Conservation (phyloP, 2,888 invertebrate genomes). For the Dryocosmus kuriphilus region DNA sequence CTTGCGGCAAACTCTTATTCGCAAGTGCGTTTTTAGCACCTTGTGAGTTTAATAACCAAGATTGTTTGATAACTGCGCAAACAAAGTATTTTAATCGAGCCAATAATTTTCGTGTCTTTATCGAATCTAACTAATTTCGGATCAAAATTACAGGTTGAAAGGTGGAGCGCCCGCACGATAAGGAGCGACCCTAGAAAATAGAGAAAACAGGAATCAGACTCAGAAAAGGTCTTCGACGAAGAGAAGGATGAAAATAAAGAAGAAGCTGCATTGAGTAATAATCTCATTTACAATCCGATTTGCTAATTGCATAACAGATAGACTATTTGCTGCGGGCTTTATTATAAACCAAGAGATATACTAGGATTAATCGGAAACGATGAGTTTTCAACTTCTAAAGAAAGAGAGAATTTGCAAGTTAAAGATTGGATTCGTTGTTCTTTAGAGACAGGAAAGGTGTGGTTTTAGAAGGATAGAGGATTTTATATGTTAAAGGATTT, state of each 20-base stretch:
- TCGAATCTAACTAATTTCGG: conserved; percentile 6
- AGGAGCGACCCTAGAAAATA: conserved; percentile 92
- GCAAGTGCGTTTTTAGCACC: conserved; percentile 80
- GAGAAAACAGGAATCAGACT: conserved; percentile 90
- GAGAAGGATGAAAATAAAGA: conserved; percentile 93
- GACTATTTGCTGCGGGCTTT: background rate
- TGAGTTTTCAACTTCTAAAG: too few species aligned
- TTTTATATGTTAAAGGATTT: background rate
- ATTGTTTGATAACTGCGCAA: conserved; percentile 23
- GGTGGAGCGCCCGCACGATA: conserved; percentile 93
- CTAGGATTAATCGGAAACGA: background rate
- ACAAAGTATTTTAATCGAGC: conserved; percentile 24
- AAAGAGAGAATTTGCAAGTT: background rate
- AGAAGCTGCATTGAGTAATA: conserved; percentile 83
- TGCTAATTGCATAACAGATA: conserved; percentile 1
- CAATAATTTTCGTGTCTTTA: conserved; percentile 16
- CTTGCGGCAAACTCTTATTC: conserved; percentile 90
- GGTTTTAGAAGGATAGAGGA: background rate
- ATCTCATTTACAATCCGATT: conserved; percentile 25
- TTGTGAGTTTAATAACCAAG: conserved; percentile 25
- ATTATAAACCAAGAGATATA: background rate
- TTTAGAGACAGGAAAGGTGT: too few species aligned
- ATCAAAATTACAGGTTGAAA: conserved; percentile 83
- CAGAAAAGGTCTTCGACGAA: conserved; percentile 90
- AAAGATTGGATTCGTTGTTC: background rate